Conservation (phyloP, 1,140 invertebrate genomes). For the Drosophila lini region DNA sequence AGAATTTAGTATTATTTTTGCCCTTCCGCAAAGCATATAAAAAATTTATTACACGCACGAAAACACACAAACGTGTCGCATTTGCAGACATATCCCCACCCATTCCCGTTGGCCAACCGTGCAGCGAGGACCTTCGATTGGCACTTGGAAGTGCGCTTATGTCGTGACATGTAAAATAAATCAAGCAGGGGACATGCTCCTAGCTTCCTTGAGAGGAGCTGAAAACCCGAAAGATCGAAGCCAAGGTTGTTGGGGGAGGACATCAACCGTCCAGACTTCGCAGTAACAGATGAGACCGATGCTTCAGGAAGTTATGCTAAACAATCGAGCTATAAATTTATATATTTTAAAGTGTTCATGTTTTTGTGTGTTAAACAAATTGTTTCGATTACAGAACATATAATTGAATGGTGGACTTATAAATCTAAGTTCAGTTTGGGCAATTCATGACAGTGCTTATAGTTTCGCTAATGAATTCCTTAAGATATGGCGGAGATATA, state of each 20-base stretch:
- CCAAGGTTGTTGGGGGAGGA: constrained; percentile 16
- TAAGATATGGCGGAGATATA: not conserved
- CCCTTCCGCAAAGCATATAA: constrained; percentile 73
- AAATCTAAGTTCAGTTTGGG: not conserved
- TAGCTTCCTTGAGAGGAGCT: constrained; percentile 25
- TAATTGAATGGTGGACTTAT: not conserved
- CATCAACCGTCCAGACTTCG: not conserved
- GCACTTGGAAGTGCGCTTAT: constrained; percentile 72
- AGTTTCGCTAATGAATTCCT: not conserved
- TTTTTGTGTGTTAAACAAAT: not conserved
- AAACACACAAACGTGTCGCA: constrained; percentile 80
- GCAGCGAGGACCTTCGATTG: constrained; percentile 47
- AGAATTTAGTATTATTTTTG: constrained; percentile 81
- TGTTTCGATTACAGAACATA: not conserved
- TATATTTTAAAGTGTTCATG: not conserved
- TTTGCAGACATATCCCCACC: constrained; percentile 43
- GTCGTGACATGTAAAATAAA: constrained; percentile 82
- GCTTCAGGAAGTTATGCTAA: not conserved
- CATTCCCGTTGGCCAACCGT: not conserved
- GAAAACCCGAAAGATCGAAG: constrained; percentile 38
- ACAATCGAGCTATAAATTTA: not conserved
- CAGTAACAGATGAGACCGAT: constrained; percentile 20
- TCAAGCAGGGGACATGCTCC: constrained; percentile 56
- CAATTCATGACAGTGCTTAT: not conserved
- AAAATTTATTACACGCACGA: constrained; percentile 82